Evolutionary conservation across 2,888 invertebrate species (phyloP).

Genomic region (Drosophila barbarae): DNA sequence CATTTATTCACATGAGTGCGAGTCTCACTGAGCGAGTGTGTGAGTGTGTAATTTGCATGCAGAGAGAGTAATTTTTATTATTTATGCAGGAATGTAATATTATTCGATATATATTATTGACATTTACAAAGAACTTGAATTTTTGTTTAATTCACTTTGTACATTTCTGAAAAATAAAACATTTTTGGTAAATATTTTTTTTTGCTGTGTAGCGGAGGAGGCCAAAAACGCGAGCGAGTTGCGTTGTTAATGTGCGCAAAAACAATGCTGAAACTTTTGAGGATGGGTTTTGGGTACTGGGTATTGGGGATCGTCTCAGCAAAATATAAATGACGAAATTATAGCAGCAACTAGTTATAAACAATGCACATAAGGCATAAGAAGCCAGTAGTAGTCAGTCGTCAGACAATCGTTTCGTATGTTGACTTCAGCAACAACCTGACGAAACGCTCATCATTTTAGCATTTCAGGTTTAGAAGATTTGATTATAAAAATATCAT

Average conservation of each 20-base stretch:
- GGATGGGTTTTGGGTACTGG: not conserved
- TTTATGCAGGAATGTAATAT: too few relatives aligned
- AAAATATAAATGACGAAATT: slow-evolving; percentile 69
- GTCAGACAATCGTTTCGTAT: slow-evolving; percentile 10
- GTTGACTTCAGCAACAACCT: slow-evolving; percentile 8
- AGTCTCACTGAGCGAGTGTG: slow-evolving; percentile 16
- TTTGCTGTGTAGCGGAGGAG: slow-evolving; percentile 37
- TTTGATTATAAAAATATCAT: too few relatives aligned
- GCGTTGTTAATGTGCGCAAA: slow-evolving; percentile 65
- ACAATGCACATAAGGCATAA: slow-evolving; percentile 61
- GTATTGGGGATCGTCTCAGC: slow-evolving; percentile 23
- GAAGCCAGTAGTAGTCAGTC: slow-evolving; percentile 1
- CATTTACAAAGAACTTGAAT: too few relatives aligned
- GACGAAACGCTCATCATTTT: not conserved
- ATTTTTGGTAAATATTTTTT: not conserved
- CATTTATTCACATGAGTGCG: slow-evolving; percentile 46
- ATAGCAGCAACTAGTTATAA: slow-evolving; percentile 50
- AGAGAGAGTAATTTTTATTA: not conserved
- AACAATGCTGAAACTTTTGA: slow-evolving; percentile 53
- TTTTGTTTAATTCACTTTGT: too few relatives aligned
- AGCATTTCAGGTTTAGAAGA: not conserved
- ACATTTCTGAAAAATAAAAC: not conserved
- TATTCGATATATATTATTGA: too few relatives aligned
- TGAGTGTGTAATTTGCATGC: slow-evolving; percentile 36
- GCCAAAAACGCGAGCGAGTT: slow-evolving; percentile 59